These are phyloP conservation scores for Sarcophaga peregrina DNA, from an alignment of 1,140 invertebrate genomes.

Conservation along the genomic window DNA sequence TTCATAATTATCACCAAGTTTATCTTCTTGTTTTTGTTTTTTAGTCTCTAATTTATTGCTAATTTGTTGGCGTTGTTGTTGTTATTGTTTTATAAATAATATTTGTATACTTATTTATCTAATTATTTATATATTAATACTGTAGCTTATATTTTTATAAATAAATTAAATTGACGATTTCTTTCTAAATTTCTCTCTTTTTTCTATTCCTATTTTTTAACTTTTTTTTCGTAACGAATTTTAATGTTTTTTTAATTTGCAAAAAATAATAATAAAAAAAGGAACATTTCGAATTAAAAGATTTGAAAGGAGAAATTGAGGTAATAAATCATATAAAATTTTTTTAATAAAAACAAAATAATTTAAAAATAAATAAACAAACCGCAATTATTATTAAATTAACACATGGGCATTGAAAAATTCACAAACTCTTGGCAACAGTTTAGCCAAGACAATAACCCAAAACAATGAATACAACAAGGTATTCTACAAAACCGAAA, in stretches of 20 bases:
- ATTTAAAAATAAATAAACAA: too few species aligned
- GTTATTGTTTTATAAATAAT: not conserved
- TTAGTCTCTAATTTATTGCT: not conserved
- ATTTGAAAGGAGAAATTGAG: slow-evolving; percentile 27
- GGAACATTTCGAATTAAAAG: slow-evolving; percentile 28
- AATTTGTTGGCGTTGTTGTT: not conserved
- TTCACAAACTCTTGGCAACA: not conserved
- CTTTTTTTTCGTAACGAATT: not conserved
- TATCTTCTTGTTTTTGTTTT: not conserved
- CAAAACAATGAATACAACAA: too few species aligned
- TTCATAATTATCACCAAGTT: too few species aligned
- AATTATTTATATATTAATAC: not conserved
- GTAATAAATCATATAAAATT: not conserved
- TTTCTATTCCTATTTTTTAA: not conserved
- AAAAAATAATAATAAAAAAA: not conserved
- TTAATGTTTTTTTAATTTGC: slow-evolving; percentile 1
- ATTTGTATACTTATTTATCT: not conserved
- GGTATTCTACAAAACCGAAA: too few species aligned
- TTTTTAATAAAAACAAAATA: too few species aligned
- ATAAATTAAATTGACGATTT: not conserved
- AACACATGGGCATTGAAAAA: too few species aligned
- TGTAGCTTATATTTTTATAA: not conserved
- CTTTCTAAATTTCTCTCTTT: not conserved
- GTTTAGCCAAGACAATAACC: too few species aligned
- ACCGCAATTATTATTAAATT: too few species aligned